A percentile compares a stretch with the other conserved stretches of the same genome.
phyloP scores from a whole-genome alignment of 2,888 invertebrate species.

The Dorcus hopei region DNA sequence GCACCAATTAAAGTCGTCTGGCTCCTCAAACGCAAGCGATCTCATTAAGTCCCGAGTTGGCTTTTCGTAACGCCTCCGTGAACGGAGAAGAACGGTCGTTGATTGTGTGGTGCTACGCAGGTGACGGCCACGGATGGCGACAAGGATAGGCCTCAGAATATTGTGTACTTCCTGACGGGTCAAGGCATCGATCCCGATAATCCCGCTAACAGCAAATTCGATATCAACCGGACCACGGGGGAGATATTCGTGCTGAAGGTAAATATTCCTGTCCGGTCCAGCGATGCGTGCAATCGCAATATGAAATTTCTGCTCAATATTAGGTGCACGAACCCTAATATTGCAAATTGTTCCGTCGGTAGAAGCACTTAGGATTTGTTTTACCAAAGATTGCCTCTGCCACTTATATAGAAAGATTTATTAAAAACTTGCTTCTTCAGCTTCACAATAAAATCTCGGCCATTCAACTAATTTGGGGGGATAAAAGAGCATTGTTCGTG shows the following conservation, averaged over 20 bases:
- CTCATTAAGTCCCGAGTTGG: neutral
- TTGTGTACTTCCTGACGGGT: slow-evolving; percentile 92
- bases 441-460: too few species aligned
- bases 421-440: too few species aligned
- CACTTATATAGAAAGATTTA: too few species aligned
- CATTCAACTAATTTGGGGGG: too few species aligned
- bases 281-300: neutral
- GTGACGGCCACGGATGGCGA: slow-evolving; percentile 96
- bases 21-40: neutral
- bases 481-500: too few species aligned
- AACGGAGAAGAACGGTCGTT: neutral
- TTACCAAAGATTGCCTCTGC: too few species aligned
- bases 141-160: slow-evolving; percentile 90
- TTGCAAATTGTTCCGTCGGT: too few species aligned
- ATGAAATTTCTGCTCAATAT: neutral
- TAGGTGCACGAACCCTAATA: too few species aligned
- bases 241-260: slow-evolving; percentile 95
- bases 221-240: slow-evolving; percentile 92
- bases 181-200: slow-evolving; percentile 95
- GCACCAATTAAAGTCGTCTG: neutral
- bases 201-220: slow-evolving; percentile 93
- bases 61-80: neutral
- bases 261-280: slow-evolving; percentile 37
- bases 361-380: too few species aligned
- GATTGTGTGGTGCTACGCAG: slow-evolving; percentile 51